A percentile compares a stretch with the other conserved stretches of the same genome.
phyloP scores from a whole-genome alignment of 1,140 invertebrate genomes.

The Drosophila murphyi region DNA sequence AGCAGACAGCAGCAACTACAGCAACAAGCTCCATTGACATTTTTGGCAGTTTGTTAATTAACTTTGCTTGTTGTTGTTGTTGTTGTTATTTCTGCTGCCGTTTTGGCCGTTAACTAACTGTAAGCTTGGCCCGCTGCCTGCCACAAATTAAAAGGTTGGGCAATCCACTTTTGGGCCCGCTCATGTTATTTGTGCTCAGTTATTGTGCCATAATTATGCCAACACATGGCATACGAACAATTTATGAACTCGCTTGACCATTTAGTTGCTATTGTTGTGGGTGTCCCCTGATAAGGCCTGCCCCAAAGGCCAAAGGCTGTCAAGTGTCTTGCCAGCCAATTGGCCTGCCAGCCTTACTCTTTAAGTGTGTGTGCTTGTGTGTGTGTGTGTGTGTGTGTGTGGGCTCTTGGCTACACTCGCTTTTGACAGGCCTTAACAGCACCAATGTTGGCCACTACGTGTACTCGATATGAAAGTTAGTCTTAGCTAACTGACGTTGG shows the following conservation, averaged over 20 bases:
- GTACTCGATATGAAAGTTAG: constrained; percentile 59
- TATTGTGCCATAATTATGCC: constrained; percentile 74
- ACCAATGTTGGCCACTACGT: constrained; percentile 26
- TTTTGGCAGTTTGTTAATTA: constrained; percentile 84
- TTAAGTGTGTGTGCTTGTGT: constrained; percentile 28
- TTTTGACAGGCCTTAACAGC: constrained; percentile 39
- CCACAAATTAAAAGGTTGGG: constrained; percentile 80
- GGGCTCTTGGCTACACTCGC: constrained; percentile 26
- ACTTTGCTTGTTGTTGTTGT: constrained; percentile 63
- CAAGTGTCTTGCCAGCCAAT: constrained; percentile 70
- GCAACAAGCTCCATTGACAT: constrained; percentile 68
- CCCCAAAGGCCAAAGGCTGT: constrained; percentile 79
- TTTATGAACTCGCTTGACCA: constrained; percentile 77
- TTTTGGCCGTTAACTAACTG: constrained; percentile 64
- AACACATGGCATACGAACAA: constrained; percentile 72
- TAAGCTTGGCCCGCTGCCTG: constrained; percentile 41
- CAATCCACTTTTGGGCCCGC: constrained; percentile 76
- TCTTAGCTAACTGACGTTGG: neutral
- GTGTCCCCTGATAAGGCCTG: constrained; percentile 75
- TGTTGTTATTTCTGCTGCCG: constrained; percentile 26
- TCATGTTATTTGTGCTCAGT: constrained; percentile 44
- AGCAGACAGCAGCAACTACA: constrained; percentile 29
- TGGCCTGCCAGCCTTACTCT: constrained; percentile 38
- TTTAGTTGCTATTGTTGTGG: constrained; percentile 48
- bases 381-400: constrained; percentile 19